phyloP scores from a whole-genome alignment of 35 echinoderm and acorn worm species.

The Heliocidaris tuberculata region DNA sequence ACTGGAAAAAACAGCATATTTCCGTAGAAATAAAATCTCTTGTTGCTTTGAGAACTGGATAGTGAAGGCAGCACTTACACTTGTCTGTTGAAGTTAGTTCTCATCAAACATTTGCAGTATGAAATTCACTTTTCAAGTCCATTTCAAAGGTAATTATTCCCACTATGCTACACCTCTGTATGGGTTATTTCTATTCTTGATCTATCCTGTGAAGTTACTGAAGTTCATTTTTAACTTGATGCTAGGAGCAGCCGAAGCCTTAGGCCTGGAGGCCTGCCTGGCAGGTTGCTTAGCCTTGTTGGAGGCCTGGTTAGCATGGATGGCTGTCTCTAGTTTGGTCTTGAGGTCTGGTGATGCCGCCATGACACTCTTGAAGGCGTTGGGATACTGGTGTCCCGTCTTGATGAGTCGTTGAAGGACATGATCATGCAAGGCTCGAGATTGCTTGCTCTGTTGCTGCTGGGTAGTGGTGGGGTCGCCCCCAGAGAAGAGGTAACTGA shows the following conservation, averaged over 20 bases:
- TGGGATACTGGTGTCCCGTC: conserved; percentile 86
- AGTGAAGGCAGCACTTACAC: too few relatives aligned
- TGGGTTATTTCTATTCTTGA: neutral
- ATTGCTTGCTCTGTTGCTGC: conserved; percentile 54
- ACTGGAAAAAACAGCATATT: too few relatives aligned
- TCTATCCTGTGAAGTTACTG: conserved; percentile 94
- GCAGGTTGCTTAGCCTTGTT: conserved; percentile 49
- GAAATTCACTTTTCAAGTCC: neutral
- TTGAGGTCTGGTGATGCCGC: conserved; percentile 82
- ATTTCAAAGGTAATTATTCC: neutral
- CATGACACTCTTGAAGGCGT: conserved; percentile 85
- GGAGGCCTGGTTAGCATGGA: conserved; percentile 62
- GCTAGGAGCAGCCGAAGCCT: conserved; percentile 66
- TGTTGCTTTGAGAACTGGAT: too few relatives aligned
- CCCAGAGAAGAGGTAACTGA: conserved; percentile 62
- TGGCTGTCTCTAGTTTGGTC: conserved; percentile 85
- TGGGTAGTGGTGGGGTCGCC: conserved; percentile 40
- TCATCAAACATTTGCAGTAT: too few relatives aligned
- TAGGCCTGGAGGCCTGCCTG: conserved; percentile 40
- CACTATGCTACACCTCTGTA: neutral
- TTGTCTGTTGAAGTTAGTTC: too few relatives aligned
- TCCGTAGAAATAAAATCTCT: too few relatives aligned
- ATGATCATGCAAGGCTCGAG: conserved; percentile 80
- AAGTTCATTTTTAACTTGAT: conserved; percentile 98
- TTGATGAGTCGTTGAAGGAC: conserved; percentile 91